Evolutionary conservation across 1,140 invertebrate genomes (phyloP).

Genomic region (Meloidogyne floridensis): DNA sequence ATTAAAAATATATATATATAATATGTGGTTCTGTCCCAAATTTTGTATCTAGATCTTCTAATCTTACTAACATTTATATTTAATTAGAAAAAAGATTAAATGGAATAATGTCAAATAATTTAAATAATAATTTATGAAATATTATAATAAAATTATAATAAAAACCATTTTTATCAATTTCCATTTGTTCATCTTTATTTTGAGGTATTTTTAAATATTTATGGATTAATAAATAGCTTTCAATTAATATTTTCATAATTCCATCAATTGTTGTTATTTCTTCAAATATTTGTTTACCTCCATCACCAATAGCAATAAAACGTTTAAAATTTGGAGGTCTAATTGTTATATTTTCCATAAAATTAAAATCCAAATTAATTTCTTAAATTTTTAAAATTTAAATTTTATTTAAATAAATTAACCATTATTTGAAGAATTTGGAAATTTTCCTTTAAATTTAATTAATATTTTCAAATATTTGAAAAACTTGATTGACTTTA

Average conservation of each 20-base stretch:
- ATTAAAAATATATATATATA: no score
- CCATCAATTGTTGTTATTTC: not conserved
- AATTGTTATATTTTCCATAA: conserved; percentile 4
- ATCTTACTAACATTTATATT: no score
- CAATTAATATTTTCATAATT: conserved; percentile 6
- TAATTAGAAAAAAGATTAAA: no score
- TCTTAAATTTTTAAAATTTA: not conserved
- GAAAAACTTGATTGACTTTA: conserved; percentile 5
- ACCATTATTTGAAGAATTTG: not conserved
- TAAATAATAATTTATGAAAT: no score
- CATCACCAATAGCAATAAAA: not conserved
- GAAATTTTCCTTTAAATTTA: not conserved
- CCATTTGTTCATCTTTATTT: not conserved
- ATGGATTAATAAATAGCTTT: conserved; percentile 1
- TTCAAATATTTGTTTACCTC: not conserved
- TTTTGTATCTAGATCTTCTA: no score
- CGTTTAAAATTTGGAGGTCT: not conserved
- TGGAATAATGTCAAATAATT: no score
- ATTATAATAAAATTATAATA: no score
- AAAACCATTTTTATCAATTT: no score
- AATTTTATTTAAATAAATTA: not conserved
- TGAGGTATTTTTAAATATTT: conserved; percentile 4
- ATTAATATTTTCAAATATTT: conserved; percentile 3
- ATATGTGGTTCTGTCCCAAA: no score
- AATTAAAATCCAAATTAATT: conserved; percentile 6